phyloP scores from a whole-genome alignment of 2,113 vertebrate species.

The Pandion haliaetus region DNA sequence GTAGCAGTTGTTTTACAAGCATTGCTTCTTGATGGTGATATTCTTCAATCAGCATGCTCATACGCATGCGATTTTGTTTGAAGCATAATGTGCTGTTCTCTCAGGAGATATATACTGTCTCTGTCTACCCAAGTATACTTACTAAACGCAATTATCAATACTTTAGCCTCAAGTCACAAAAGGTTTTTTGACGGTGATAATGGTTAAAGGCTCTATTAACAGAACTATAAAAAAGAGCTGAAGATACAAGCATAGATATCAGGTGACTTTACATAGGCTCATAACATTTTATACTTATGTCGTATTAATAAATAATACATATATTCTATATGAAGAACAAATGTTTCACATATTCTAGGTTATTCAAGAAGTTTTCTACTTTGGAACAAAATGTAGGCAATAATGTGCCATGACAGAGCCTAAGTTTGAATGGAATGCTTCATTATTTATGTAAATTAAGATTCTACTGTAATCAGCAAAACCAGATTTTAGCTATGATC shows the following conservation, averaged over 20 bases:
- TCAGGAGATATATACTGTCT: not conserved
- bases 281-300: not conserved
- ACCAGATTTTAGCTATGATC: not conserved
- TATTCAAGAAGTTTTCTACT: not conserved
- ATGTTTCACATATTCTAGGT: not conserved
- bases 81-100: not conserved
- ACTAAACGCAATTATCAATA: not conserved
- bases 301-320: not conserved
- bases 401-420: not conserved
- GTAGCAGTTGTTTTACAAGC: not conserved
- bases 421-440: not conserved
- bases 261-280: not conserved
- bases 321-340: not conserved
- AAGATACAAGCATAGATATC: not conserved
- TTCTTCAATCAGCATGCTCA: not conserved
- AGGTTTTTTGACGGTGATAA: not conserved
- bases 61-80: not conserved
- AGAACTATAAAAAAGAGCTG: not conserved
- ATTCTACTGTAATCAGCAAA: not conserved
- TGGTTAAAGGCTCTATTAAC: not conserved
- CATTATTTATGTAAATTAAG: not conserved
- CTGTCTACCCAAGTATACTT: not conserved
- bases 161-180: not conserved
- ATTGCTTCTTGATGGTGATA: not conserved
- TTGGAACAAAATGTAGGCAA: not conserved